A percentile compares a stretch with the other conserved stretches of the same genome.
Evolutionary conservation across 2,113 vertebrate genomes (phyloP).

Genomic region (Gopherus flavomarginatus): DNA sequence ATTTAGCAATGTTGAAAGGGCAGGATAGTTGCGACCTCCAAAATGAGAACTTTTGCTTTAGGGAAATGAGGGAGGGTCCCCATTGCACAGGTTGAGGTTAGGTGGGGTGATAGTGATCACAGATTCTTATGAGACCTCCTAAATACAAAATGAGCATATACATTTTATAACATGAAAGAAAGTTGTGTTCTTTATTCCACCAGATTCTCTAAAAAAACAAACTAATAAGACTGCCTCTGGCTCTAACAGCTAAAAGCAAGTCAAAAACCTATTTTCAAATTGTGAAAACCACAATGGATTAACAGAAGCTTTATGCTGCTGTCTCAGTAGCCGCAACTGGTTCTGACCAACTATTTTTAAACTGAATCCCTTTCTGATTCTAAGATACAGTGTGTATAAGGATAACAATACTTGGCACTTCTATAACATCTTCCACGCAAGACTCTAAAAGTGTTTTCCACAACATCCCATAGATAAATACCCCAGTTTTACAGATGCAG

Average conservation of each 20-base stretch:
- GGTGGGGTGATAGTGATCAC: neutral
- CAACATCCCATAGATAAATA: neutral
- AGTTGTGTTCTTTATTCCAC: neutral
- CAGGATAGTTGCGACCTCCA: neutral
- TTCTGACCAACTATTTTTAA: neutral
- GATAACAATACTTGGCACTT: neutral
- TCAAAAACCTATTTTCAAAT: neutral
- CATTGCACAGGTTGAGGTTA: neutral
- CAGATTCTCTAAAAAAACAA: neutral
- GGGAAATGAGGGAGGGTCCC: neutral
- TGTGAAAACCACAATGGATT: neutral
- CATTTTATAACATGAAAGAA: neutral
- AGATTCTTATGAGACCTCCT: neutral
- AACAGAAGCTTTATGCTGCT: neutral
- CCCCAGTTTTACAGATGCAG: neutral
- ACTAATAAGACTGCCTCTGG: neutral
- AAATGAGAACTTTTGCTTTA: neutral
- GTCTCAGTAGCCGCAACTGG: neutral
- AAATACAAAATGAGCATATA: neutral
- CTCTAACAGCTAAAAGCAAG: neutral
- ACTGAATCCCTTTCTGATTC: conserved; percentile 16
- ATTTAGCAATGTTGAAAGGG: neutral
- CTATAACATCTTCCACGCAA: neutral
- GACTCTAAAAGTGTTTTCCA: conserved; percentile 8
- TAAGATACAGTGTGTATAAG: neutral